These are phyloP conservation scores for Papilio polytes DNA, from an alignment of 1,140 invertebrate genomes.

Conservation along the genomic window DNA sequence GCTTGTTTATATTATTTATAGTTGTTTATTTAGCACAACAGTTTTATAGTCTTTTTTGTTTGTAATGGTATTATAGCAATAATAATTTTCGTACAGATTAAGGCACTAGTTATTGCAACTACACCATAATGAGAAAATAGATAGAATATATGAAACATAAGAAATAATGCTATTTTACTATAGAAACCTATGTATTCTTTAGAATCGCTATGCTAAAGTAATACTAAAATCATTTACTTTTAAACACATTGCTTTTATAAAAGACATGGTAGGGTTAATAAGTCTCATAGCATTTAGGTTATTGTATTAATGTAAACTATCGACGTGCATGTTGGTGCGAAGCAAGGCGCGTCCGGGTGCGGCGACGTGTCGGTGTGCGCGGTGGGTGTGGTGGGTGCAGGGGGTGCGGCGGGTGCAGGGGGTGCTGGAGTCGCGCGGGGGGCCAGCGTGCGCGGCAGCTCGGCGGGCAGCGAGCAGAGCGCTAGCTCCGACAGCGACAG, in stretches of 20 bases:
- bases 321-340: constrained; percentile 45
- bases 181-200: no score
- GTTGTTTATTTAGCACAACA: background rate
- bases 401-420: constrained; percentile 45
- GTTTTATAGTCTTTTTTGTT: background rate
- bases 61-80: background rate
- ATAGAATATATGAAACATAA: no score
- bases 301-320: background rate
- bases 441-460: constrained; percentile 51
- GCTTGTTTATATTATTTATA: background rate
- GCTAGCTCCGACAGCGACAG: constrained; percentile 60
- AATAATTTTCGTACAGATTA: background rate
- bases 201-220: no score
- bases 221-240: no score
- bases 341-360: constrained; percentile 66
- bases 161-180: no score
- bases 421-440: constrained; percentile 45
- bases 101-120: background rate
- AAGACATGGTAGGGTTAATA: background rate
- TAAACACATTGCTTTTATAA: no score
- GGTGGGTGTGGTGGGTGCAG: constrained; percentile 25
- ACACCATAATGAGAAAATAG: no score
- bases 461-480: constrained; percentile 73
- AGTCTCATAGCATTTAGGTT: background rate
- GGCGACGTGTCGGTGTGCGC: constrained; percentile 40